A percentile compares a stretch with the other conserved stretches of the same genome.
These are phyloP conservation scores for Drosophila prolongata DNA, from an alignment of 2,888 invertebrate species.

Conservation along the genomic window DNA sequence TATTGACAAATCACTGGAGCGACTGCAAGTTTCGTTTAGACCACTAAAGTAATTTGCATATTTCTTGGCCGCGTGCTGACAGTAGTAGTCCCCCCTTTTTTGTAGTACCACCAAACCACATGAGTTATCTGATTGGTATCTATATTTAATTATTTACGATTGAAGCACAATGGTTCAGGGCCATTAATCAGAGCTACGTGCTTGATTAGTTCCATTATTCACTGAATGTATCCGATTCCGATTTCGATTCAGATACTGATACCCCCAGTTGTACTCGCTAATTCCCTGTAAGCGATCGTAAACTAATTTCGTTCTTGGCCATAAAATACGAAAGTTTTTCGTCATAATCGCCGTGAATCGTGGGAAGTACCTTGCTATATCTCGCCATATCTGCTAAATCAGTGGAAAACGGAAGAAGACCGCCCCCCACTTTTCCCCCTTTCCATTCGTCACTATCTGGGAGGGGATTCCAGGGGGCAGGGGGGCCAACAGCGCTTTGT, in stretches of 20 bases:
- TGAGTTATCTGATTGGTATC: constrained; percentile 76
- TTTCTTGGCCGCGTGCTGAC: constrained; percentile 58
- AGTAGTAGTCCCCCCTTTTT: constrained; percentile 31
- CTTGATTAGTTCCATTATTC: constrained; percentile 70
- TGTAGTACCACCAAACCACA: constrained; percentile 37
- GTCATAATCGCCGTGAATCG: constrained; percentile 71
- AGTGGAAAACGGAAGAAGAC: constrained; percentile 71
- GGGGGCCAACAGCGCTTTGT: constrained; percentile 72
- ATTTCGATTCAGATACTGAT: too few species aligned
- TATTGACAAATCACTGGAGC: constrained; percentile 37
- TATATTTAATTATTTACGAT: constrained; percentile 77
- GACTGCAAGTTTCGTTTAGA: constrained; percentile 56
- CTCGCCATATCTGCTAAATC: constrained; percentile 53
- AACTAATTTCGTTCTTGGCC: constrained; percentile 67
- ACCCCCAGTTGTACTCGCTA: constrained; percentile 44
- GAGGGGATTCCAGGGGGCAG: neutral
- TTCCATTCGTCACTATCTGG: constrained; percentile 6
- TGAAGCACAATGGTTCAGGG: constrained; percentile 72
- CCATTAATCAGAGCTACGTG: constrained; percentile 73
- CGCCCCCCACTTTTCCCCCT: constrained; percentile 10
- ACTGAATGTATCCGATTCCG: constrained; percentile 34
- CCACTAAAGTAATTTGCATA: constrained; percentile 64
- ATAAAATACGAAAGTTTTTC: constrained; percentile 74
- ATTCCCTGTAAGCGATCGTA: constrained; percentile 70
- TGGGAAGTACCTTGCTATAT: constrained; percentile 63